Percentiles rank a stretch among this genome's conserved stretches.
These are phyloP conservation scores for Agelaius phoeniceus DNA, from an alignment of 2,113 vertebrate genomes.

Conservation along the genomic window DNA sequence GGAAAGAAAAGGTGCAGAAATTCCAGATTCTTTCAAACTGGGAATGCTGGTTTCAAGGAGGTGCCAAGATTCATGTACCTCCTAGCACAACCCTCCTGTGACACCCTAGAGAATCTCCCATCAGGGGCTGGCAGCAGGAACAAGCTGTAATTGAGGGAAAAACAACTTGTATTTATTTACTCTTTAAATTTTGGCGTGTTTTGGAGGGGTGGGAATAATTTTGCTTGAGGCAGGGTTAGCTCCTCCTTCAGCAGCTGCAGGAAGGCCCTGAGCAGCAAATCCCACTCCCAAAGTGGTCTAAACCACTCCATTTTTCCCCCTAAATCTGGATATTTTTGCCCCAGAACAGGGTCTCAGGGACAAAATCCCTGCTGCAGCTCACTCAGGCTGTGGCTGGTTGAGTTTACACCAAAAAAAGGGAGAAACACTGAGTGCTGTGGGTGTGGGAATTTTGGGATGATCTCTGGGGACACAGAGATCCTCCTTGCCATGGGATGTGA, in stretches of 20 bases:
- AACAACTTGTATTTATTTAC: not conserved
- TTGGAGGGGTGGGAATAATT: not conserved
- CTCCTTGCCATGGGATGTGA: not conserved
- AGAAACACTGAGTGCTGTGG: accelerated
- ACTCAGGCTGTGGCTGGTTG: not conserved
- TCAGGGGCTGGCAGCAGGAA: not conserved
- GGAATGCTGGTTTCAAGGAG: not conserved
- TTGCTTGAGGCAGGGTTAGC: not conserved
- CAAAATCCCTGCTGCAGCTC: not conserved
- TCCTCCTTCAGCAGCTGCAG: not conserved
- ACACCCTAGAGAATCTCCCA: not conserved
- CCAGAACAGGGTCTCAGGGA: accelerated
- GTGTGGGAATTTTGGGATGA: not conserved
- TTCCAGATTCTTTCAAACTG: not conserved
- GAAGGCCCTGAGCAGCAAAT: not conserved
- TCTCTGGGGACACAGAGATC: not conserved
- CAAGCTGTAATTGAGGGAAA: accelerated
- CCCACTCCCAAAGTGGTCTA: not conserved
- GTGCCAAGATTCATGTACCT: not conserved
- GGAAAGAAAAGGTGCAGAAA: not conserved
- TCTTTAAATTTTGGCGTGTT: not conserved
- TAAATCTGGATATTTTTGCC: not conserved
- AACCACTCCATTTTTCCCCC: not conserved
- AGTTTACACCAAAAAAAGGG: not conserved
- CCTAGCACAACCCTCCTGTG: not conserved